phyloP scores from a whole-genome alignment of 1,140 invertebrate species.

The Adoxophyes honmai region DNA sequence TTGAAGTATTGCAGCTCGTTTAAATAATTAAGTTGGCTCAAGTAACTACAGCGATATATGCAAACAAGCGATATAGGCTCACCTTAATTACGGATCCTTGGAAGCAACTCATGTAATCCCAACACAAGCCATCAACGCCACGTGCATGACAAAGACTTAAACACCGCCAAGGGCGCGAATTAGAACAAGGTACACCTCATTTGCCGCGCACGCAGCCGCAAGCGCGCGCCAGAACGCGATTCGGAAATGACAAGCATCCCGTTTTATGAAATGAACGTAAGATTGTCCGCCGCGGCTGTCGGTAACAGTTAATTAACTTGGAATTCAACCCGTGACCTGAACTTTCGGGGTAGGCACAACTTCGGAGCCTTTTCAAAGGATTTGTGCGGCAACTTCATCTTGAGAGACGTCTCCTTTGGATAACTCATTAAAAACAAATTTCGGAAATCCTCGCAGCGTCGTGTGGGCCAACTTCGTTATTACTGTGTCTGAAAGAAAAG shows the following conservation, averaged over 20 bases:
- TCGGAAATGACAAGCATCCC: not conserved
- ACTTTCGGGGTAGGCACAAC: not conserved
- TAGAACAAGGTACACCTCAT: not conserved
- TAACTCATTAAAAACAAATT: constrained; percentile 20
- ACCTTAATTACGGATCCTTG: not conserved
- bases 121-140: not conserved
- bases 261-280: constrained; percentile 6
- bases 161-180: not conserved
- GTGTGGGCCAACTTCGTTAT: not conserved
- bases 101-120: not conserved
- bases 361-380: constrained; percentile 12
- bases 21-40: not conserved
- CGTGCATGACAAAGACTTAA: not conserved
- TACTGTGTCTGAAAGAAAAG: not conserved
- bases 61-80: not conserved
- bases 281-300: not conserved
- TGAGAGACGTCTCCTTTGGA: constrained; percentile 10
- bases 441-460: constrained; percentile 14
- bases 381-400: constrained; percentile 5
- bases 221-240: not conserved
- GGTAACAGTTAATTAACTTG: constrained; percentile 18
- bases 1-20: no score
- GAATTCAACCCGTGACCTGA: constrained; percentile 11
- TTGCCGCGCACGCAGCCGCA: no score
- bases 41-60: not conserved